Conservation (phyloP, 2,888 invertebrate genomes). For the Apocheima hispidaria region DNA sequence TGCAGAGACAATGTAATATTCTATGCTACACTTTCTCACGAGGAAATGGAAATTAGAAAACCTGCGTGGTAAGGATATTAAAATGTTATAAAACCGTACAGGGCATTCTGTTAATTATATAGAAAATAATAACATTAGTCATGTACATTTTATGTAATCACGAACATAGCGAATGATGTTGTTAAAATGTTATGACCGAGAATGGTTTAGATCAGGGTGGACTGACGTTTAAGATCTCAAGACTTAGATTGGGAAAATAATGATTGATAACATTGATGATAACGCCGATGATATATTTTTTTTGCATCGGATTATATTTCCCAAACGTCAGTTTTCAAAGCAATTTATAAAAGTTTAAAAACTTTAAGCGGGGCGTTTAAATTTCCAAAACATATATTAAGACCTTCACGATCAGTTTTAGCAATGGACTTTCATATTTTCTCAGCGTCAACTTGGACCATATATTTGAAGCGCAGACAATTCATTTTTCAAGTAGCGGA, state of each 20-base stretch:
- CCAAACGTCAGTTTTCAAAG: background rate
- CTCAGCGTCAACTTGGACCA: slow-evolving; percentile 68
- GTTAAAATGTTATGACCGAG: no score
- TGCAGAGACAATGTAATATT: slow-evolving; percentile 1
- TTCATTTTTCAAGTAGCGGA: slow-evolving; percentile 82
- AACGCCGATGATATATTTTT: no score
- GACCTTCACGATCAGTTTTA: slow-evolving; percentile 20
- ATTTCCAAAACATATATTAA: slow-evolving; percentile 28
- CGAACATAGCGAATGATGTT: no score
- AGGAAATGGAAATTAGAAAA: slow-evolving; percentile 15
- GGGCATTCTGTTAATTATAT: background rate
- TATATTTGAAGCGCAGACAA: slow-evolving; percentile 82
- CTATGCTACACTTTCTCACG: slow-evolving; percentile 1
- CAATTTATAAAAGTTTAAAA: slow-evolving; percentile 22
- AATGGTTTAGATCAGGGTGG: background rate
- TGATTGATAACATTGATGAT: no score
- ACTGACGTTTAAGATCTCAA: background rate
- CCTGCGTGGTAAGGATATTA: slow-evolving; percentile 1
- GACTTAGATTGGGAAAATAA: background rate
- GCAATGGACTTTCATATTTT: slow-evolving; percentile 67
- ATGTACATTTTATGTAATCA: background rate
- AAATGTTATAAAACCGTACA: background rate
- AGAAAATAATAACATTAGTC: background rate
- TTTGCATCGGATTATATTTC: no score
- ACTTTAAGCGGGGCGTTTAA: slow-evolving; percentile 14